A percentile compares a stretch with the other conserved stretches of the same genome.
Evolutionary conservation across 1,140 invertebrate species (phyloP).

Genomic region (Cydia strobilella): DNA sequence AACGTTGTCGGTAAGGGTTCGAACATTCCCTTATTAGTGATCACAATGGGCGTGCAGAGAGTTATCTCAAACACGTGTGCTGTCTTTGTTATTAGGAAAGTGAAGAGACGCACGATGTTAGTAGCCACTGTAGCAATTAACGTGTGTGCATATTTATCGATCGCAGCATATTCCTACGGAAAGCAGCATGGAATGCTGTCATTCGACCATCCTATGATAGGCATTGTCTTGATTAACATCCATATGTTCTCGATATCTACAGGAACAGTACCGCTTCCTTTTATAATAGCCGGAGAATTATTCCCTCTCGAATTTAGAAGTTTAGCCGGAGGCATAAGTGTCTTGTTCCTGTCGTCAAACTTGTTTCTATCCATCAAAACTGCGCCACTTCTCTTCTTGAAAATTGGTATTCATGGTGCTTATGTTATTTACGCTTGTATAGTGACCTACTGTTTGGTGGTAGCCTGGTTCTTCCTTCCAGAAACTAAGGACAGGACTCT

Average conservation of each 20-base stretch:
- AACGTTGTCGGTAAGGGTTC: slow-evolving; percentile 36
- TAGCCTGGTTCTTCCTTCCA: slow-evolving; percentile 41
- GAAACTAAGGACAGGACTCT: slow-evolving; percentile 55
- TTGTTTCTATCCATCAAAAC: slow-evolving; percentile 45
- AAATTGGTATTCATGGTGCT: slow-evolving; percentile 40
- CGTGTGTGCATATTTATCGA: slow-evolving; percentile 34
- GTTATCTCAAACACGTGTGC: slow-evolving; percentile 43
- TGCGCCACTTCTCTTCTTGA: slow-evolving; percentile 38
- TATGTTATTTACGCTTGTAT: slow-evolving; percentile 41
- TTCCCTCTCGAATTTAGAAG: slow-evolving; percentile 47
- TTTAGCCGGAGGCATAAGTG: slow-evolving; percentile 45
- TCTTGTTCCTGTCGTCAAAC: slow-evolving; percentile 42
- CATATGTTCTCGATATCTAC: slow-evolving; percentile 45
- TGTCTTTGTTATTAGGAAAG: slow-evolving; percentile 44
- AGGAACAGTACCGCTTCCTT: slow-evolving; percentile 43
- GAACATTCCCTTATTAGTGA: slow-evolving; percentile 39
- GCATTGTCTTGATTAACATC: slow-evolving; percentile 41
- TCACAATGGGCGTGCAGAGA: slow-evolving; percentile 43
- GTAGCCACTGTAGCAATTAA: slow-evolving; percentile 38
- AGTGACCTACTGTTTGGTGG: slow-evolving; percentile 38
- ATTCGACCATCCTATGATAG: slow-evolving; percentile 38
- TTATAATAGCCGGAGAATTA: slow-evolving; percentile 47
- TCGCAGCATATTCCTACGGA: slow-evolving; percentile 40
- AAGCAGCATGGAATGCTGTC: slow-evolving; percentile 39
- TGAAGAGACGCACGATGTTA: slow-evolving; percentile 43